These are phyloP conservation scores for Saturnia pavonia DNA, from an alignment of 2,888 invertebrate genomes.

Conservation along the genomic window DNA sequence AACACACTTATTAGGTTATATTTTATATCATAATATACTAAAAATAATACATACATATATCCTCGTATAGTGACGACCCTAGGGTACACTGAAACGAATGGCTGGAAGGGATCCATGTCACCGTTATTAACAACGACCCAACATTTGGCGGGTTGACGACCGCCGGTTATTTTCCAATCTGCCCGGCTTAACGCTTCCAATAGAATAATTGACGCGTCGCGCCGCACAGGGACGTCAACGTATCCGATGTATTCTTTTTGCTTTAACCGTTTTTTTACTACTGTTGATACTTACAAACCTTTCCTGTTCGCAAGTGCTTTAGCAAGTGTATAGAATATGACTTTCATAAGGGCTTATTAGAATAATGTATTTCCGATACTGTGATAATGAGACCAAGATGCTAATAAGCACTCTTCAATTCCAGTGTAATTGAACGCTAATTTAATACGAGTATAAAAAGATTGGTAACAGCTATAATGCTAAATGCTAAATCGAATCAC, in stretches of 20 bases:
- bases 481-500: too few species aligned
- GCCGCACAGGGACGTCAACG: constrained; percentile 13
- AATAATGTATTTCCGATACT: neutral
- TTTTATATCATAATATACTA: neutral
- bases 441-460: neutral
- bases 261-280: neutral
- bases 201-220: constrained; percentile 34
- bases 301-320: neutral
- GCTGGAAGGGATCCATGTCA: constrained; percentile 24
- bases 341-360: neutral
- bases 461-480: neutral
- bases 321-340: neutral
- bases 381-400: neutral
- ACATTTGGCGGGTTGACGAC: constrained; percentile 25
- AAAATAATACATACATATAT: neutral
- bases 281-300: neutral
- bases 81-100: constrained; percentile 14
- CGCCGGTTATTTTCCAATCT: constrained; percentile 36
- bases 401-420: neutral
- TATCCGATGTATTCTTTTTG: neutral
- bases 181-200: constrained; percentile 30
- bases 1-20: neutral
- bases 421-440: too few species aligned
- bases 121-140: constrained; percentile 14
- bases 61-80: neutral